Evolutionary conservation across 2,888 invertebrate genomes (phyloP).

Genomic region (Polydrusus cervinus): DNA sequence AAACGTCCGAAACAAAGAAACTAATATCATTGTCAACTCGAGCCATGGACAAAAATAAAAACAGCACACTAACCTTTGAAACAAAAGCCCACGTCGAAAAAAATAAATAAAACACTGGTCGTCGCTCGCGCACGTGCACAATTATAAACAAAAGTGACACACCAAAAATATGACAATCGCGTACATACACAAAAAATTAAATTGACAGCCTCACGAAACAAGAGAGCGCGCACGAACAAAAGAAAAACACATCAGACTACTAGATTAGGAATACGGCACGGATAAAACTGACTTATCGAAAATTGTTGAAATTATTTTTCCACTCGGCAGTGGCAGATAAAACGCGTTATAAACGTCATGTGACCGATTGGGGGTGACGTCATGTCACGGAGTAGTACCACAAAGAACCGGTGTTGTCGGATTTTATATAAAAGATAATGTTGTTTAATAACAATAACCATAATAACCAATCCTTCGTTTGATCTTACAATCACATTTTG

Average conservation of each 20-base stretch:
- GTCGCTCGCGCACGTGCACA: conserved; percentile 37
- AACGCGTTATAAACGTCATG: conserved; percentile 48
- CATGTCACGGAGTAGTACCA: conserved; percentile 48
- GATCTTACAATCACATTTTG: too few relatives aligned
- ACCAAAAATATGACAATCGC: conserved; percentile 34
- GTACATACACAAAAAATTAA: conserved; percentile 9
- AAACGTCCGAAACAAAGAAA: conserved; percentile 31
- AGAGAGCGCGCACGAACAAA: conserved; percentile 33
- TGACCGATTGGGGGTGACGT: conserved; percentile 50
- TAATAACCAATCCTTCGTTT: too few relatives aligned
- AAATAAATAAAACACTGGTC: conserved; percentile 10
- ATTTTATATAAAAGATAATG: conserved; percentile 1
- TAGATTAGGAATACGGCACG: conserved; percentile 56
- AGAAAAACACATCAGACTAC: conserved; percentile 52
- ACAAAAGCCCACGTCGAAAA: conserved; percentile 20
- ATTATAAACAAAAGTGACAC: conserved; percentile 37
- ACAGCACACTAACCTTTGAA: conserved; percentile 36
- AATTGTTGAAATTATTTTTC: conserved; percentile 69
- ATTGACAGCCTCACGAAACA: conserved; percentile 7
- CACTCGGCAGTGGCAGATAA: conserved; percentile 53
- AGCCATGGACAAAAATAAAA: conserved; percentile 25
- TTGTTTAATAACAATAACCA: not conserved
- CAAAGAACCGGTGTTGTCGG: conserved; percentile 49
- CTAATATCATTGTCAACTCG: not conserved
- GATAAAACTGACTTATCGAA: conserved; percentile 64